Evolutionary conservation across 2,113 vertebrate species (phyloP).

Genomic region (Cinclus cinclus): DNA sequence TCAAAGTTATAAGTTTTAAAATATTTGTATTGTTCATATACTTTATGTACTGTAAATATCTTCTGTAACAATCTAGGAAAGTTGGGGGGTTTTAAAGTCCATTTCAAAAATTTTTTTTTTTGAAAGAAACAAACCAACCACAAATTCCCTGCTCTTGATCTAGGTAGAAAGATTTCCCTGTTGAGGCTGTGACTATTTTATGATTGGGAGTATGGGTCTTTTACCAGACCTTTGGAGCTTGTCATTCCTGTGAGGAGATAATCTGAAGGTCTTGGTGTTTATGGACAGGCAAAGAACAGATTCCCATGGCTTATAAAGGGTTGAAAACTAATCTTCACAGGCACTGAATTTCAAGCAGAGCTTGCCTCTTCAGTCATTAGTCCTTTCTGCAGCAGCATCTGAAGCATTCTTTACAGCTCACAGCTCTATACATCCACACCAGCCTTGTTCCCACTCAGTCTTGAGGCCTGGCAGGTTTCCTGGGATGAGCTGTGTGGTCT

Average conservation of each 20-base stretch:
- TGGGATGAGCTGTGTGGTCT: rapidly evolving
- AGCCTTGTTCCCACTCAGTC: not conserved
- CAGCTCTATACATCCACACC: not conserved
- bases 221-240: not conserved
- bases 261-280: not conserved
- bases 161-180: not conserved
- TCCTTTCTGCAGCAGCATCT: not conserved
- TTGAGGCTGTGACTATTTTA: not conserved
- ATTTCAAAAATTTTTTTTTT: not conserved
- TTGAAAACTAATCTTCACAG: not conserved
- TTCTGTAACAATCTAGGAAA: not conserved
- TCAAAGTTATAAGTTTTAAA: not conserved
- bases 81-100: rapidly evolving
- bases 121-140: not conserved
- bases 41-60: not conserved
- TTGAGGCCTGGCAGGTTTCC: conserved; percentile 13
- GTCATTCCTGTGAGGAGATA: not conserved
- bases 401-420: not conserved
- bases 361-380: not conserved
- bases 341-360: not conserved
- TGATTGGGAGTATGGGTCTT: not conserved
- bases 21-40: not conserved
- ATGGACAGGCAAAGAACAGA: not conserved
- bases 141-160: not conserved
- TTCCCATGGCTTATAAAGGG: not conserved